Percentiles rank a stretch among this genome's conserved stretches.
Evolutionary conservation across 2,888 invertebrate genomes (phyloP).

Genomic region (Nomada goodeniana): DNA sequence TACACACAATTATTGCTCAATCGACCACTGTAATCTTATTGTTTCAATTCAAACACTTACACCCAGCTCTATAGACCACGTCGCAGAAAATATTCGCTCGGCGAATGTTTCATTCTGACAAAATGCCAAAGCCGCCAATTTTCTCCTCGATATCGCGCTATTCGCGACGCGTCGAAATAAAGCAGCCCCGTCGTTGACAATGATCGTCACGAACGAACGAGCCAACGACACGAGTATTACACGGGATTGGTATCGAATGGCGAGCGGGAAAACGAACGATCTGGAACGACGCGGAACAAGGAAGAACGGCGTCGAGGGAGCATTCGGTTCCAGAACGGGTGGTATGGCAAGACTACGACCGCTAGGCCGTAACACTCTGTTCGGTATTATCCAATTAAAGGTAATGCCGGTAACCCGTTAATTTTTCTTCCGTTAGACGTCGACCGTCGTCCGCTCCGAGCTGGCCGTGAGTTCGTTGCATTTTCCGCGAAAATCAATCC

Average conservation of each 20-base stretch:
- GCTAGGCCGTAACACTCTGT: constrained; percentile 57
- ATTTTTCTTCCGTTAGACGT: constrained; percentile 67
- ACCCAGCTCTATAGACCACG: no score
- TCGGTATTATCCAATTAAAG: constrained; percentile 69
- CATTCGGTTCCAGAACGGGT: constrained; percentile 30
- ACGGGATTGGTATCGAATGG: constrained; percentile 40
- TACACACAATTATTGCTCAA: no score
- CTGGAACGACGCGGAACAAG: constrained; percentile 73
- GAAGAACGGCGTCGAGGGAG: constrained; percentile 46
- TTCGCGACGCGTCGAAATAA: constrained; percentile 30
- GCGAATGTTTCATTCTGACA: no score
- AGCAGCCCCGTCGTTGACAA: constrained; percentile 48
- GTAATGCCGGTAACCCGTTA: constrained; percentile 48
- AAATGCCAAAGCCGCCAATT: neutral
- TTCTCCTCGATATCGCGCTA: neutral
- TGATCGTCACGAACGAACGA: constrained; percentile 58
- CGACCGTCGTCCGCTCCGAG: constrained; percentile 27
- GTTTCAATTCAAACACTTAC: no score
- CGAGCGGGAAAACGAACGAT: constrained; percentile 66
- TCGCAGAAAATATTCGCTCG: no score
- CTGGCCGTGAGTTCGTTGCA: neutral
- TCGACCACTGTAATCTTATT: no score
- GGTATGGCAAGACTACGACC: constrained; percentile 41
- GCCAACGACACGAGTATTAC: neutral
- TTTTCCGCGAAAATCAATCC: constrained; percentile 42